These are phyloP conservation scores for Ailurus styani DNA, from an alignment of 2,113 vertebrate genomes.

Conservation along the genomic window DNA sequence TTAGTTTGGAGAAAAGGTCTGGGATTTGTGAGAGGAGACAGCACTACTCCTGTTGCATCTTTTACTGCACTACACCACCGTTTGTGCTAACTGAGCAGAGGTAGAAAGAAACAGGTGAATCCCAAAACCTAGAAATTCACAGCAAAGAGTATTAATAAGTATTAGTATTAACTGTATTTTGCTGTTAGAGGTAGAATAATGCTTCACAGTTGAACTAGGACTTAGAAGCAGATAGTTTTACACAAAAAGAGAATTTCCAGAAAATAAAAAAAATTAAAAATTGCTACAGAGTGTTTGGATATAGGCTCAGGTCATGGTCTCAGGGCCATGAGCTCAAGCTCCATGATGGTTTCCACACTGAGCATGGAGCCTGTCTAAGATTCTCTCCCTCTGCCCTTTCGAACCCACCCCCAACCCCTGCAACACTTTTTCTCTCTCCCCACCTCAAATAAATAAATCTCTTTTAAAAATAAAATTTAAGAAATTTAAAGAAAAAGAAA, in stretches of 20 bases:
- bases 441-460: not conserved
- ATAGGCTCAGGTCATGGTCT: not conserved
- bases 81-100: not conserved
- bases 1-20: not conserved
- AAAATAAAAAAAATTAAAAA: not conserved
- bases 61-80: not conserved
- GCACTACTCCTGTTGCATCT: not conserved
- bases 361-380: not conserved
- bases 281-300: not conserved
- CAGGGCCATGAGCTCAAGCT: not conserved
- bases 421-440: not conserved
- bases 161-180: not conserved
- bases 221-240: not conserved
- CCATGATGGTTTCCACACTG: not conserved
- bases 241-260: not conserved
- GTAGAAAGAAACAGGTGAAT: not conserved
- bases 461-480: not conserved
- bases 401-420: fast-evolving
- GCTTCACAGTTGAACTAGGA: not conserved
- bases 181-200: not conserved
- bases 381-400: not conserved
- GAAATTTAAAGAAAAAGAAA: not conserved
- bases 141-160: not conserved
- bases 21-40: not conserved
- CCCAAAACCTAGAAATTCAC: slow-evolving; percentile 29